Evolutionary conservation across 2,888 invertebrate genomes (phyloP), one percentile per base, ranked within the genome.

Genomic region (Digitonthophagus gazella): DNA sequence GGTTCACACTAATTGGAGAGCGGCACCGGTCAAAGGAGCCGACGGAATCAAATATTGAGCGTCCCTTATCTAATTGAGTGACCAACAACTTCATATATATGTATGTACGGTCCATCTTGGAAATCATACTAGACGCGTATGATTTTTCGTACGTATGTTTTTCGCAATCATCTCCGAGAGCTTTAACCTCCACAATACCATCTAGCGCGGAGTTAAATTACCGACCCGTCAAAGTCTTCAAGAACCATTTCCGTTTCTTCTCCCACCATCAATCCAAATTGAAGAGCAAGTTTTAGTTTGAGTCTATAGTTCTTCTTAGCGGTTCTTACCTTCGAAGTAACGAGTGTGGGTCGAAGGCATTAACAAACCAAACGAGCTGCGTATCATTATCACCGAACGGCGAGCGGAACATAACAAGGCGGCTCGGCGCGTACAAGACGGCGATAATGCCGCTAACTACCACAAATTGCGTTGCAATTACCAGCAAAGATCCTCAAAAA

Each of bases 1-100:
- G 83, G 83, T 82, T 82, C 82, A 80, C 82, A 83, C 83, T 83
- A 83, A 83, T 83, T 83, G 83, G 83, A 83, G 83, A 82, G 81
- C 80, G 81, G 78, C 76, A 80, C 80, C 79, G 82, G 82, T 82
- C 82, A 83, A 83, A 82, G 82, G 78, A 81, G 82, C 83, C 83
- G 83, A 80, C 80, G 81, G 82, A 82, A 82, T 80, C 80, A 80
- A 82, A 81, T 83, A 83, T 83, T 81, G 83, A 83, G 82, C 81
- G 82, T 80, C 82, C 79, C 77, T 75, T 76, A 79, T 80, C 82
- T 83, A 82, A 83, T 82, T 83, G 83, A 83, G 83, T 83, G 83
- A 82, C 82, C 83, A 81, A 83, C 82, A 82, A 82, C 82, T 83
- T 82, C 80, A 81, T 82, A 80, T 73, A 71, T 72, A 67, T 63